phyloP scores from a whole-genome alignment of 1,140 invertebrate genomes.

The Drosophila willistoni region DNA sequence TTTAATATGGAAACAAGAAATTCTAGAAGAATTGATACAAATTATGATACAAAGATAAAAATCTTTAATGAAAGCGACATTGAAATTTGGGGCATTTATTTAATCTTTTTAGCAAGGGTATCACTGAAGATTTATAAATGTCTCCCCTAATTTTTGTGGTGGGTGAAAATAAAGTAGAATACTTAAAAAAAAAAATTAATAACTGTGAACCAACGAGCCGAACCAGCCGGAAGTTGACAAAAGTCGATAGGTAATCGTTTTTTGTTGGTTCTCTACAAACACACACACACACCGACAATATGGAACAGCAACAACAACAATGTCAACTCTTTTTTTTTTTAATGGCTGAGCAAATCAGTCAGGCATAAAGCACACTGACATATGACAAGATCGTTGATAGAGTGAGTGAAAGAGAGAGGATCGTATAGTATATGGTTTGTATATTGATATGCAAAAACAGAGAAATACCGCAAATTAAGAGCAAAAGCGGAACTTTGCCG shows the following conservation, averaged over 20 bases:
- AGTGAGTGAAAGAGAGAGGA: conserved; percentile 32
- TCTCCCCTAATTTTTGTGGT: too few relatives aligned
- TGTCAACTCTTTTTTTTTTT: conserved; percentile 28
- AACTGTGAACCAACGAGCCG: conserved; percentile 58
- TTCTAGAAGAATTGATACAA: too few relatives aligned
- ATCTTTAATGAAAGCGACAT: too few relatives aligned
- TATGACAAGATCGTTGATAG: conserved; percentile 61
- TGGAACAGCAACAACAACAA: not conserved
- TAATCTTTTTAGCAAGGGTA: too few relatives aligned
- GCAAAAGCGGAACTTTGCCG: conserved; percentile 70
- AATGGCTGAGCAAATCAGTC: conserved; percentile 55
- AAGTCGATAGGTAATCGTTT: conserved; percentile 71
- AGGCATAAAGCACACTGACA: conserved; percentile 77
- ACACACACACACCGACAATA: conserved; percentile 16
- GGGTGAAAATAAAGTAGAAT: conserved; percentile 31
- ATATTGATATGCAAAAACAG: conserved; percentile 62
- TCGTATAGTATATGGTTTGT: conserved; percentile 32
- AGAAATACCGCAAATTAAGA: conserved; percentile 61
- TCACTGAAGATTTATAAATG: too few relatives aligned
- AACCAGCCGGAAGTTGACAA: conserved; percentile 73
- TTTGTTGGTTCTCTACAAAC: conserved; percentile 34
- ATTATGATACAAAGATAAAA: too few relatives aligned
- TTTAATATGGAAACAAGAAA: too few relatives aligned
- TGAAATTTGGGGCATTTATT: too few relatives aligned
- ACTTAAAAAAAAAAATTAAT: conserved; percentile 58